Evolutionary conservation across 2,888 invertebrate genomes (phyloP).

Genomic region (Plebejus anna): DNA sequence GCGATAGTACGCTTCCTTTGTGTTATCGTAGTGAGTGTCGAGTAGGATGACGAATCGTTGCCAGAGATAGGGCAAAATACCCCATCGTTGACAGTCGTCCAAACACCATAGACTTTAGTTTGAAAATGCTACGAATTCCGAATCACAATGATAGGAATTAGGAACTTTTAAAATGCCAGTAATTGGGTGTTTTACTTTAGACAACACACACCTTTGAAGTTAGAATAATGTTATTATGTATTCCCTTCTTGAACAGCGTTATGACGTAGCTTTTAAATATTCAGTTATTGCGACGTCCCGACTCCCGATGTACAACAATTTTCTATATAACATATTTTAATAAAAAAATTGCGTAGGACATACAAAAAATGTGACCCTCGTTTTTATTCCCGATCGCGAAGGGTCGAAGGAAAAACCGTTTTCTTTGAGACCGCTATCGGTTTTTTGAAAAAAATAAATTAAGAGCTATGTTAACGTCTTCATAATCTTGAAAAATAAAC

Average conservation of each 20-base stretch:
- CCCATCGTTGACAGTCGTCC: no score
- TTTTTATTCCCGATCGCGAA: background rate
- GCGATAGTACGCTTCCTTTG: background rate
- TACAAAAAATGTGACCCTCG: constrained; percentile 2
- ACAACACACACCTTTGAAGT: no score
- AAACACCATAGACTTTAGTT: no score
- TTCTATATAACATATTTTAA: background rate
- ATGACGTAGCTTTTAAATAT: background rate
- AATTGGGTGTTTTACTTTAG: no score
- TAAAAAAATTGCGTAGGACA: background rate
- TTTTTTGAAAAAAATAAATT: background rate
- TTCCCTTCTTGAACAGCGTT: background rate
- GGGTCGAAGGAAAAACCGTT: background rate
- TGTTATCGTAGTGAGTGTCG: background rate
- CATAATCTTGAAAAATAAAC: background rate
- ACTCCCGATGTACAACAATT: background rate
- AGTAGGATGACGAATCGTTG: background rate
- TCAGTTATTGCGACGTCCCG: background rate
- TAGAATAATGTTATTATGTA: background rate
- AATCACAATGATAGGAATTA: no score
- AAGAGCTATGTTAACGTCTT: background rate
- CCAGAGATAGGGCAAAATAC: background rate
- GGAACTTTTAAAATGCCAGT: no score
- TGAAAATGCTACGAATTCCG: no score
- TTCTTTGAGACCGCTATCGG: background rate